Evolutionary conservation across 2,113 vertebrate genomes (phyloP).

Genomic region (Philantomba maxwellii): DNA sequence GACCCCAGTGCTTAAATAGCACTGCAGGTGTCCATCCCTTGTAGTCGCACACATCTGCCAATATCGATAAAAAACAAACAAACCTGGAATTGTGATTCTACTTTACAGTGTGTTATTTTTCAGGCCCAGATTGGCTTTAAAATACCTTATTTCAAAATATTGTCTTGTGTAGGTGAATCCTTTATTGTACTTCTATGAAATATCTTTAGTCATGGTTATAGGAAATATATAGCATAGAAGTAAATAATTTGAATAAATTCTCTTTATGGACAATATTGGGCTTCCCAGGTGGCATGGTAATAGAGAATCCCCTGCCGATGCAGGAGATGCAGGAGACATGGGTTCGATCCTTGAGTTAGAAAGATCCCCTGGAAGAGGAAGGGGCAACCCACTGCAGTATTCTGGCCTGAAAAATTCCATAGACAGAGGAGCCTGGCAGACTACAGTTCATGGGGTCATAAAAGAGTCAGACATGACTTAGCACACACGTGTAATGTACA

Average conservation of each 20-base stretch:
- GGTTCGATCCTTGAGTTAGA: neutral
- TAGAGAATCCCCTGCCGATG: neutral
- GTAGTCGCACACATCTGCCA: neutral
- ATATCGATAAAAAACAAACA: neutral
- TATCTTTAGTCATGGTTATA: neutral
- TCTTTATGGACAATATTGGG: neutral
- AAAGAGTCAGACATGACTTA: neutral
- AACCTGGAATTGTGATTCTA: neutral
- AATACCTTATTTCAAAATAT: neutral
- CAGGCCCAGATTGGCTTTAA: neutral
- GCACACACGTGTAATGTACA: neutral
- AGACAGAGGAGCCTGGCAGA: neutral
- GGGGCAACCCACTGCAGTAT: neutral
- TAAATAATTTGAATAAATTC: neutral
- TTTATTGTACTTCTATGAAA: neutral
- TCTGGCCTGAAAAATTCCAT: neutral
- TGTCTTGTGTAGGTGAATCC: neutral
- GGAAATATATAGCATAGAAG: neutral
- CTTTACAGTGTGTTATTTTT: neutral
- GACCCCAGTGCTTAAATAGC: neutral
- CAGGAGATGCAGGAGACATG: neutral
- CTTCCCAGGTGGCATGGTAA: neutral
- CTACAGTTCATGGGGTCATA: neutral
- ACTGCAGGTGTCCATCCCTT: neutral
- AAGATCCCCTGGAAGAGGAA: neutral